Percentiles rank a stretch among this genome's conserved stretches.
phyloP scores from a whole-genome alignment of 2,797 vertebrate species.

The Sebastes kiyomatsui region DNA sequence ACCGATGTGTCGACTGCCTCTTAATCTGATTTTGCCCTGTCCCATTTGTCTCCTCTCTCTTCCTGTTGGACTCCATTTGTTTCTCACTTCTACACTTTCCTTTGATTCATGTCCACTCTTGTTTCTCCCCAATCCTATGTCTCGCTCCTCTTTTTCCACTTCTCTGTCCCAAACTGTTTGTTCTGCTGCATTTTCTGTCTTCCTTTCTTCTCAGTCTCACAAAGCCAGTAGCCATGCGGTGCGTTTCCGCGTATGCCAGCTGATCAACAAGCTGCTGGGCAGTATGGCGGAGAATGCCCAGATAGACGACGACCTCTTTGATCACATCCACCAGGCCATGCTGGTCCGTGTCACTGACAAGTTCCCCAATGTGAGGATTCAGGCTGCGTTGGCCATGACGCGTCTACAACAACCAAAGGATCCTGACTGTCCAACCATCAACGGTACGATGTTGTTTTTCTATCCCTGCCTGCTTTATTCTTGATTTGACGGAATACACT shows the following conservation, averaged over 20 bases:
- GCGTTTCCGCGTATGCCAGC: conserved; percentile 92
- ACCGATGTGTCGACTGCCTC: background rate
- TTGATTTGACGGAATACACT: background rate
- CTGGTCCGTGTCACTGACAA: conserved; percentile 92
- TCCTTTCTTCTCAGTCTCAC: conserved; percentile 83
- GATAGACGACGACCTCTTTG: conserved; percentile 94
- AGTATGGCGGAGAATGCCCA: conserved; percentile 94
- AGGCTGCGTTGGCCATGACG: conserved; percentile 92
- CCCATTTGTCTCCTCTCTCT: background rate
- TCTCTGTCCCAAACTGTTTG: background rate
- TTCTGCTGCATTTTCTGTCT: conserved; percentile 4
- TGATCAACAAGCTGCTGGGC: conserved; percentile 94
- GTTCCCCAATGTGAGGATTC: conserved; percentile 94
- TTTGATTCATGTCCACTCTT: background rate
- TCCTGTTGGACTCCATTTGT: background rate
- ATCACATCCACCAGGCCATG: conserved; percentile 94
- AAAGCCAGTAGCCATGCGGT: conserved; percentile 90
- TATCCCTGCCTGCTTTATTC: background rate
- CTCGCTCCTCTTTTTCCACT: background rate
- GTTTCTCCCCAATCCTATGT: background rate
- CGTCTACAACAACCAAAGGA: conserved; percentile 94
- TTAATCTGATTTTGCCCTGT: background rate
- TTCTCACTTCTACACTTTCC: background rate
- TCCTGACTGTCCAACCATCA: conserved; percentile 89
- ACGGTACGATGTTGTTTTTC: conserved; percentile 73